These are phyloP conservation scores for Acronicta leporina DNA, from an alignment of 2,888 invertebrate species.

Conservation along the genomic window DNA sequence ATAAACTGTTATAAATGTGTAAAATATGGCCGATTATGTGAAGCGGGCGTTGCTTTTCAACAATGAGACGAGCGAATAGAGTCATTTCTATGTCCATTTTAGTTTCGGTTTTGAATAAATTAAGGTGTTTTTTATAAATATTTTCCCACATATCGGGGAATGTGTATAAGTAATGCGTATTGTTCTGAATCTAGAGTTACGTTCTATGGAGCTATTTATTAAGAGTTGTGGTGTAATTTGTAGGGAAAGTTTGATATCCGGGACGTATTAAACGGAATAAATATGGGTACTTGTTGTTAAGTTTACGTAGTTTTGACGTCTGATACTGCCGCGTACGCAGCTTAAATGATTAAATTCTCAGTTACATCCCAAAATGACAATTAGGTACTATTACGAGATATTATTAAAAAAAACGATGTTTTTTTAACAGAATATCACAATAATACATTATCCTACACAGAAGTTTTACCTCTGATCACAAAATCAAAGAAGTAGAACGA, in stretches of 20 bases:
- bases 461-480: too few species aligned
- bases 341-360: too few species aligned
- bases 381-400: too few species aligned
- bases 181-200: slow-evolving; percentile 57
- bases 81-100: slow-evolving; percentile 71
- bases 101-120: slow-evolving; percentile 71
- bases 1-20: slow-evolving; percentile 66
- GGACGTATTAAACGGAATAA: slow-evolving; percentile 30
- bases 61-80: slow-evolving; percentile 70
- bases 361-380: too few species aligned
- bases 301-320: neutral
- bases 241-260: slow-evolving; percentile 46
- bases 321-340: neutral
- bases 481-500: too few species aligned
- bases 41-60: slow-evolving; percentile 65
- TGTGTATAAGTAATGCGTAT: slow-evolving; percentile 55
- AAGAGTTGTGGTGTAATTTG: slow-evolving; percentile 29
- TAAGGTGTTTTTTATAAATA: slow-evolving; percentile 55
- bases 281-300: slow-evolving; percentile 28
- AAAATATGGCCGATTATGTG: slow-evolving; percentile 67
- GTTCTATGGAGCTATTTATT: slow-evolving; percentile 29
- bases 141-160: slow-evolving; percentile 58
- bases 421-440: too few species aligned
- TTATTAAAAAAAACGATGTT: too few species aligned
- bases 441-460: too few species aligned